Percentiles rank a stretch among this genome's conserved stretches.
phyloP scores from a whole-genome alignment of 2,888 invertebrate genomes.

The Caradrina clavipalpis region DNA sequence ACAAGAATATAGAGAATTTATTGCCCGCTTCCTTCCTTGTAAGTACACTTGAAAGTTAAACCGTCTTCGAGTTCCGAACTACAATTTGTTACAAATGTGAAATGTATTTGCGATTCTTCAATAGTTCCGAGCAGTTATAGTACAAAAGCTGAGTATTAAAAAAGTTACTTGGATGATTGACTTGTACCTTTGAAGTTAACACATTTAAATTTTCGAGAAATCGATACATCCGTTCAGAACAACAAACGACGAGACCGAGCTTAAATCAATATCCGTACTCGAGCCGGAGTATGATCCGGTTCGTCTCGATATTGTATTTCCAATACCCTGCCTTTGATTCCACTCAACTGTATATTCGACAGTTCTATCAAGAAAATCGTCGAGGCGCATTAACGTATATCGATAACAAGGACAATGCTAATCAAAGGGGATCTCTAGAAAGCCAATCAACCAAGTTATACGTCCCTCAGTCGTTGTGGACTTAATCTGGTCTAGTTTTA shows the following conservation, averaged over 20 bases:
- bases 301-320: slow-evolving; percentile 12
- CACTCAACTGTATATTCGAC: slow-evolving; percentile 37
- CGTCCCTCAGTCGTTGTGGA: slow-evolving; percentile 50
- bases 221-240: slow-evolving; percentile 11
- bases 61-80: slow-evolving; percentile 37
- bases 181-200: neutral
- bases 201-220: neutral
- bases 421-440: slow-evolving; percentile 57
- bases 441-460: slow-evolving; percentile 34
- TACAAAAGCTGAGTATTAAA: slow-evolving; percentile 22
- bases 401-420: slow-evolving; percentile 64
- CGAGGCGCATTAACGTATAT: slow-evolving; percentile 60
- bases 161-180: slow-evolving; percentile 11
- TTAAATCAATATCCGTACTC: slow-evolving; percentile 31
- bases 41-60: slow-evolving; percentile 48
- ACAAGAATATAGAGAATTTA: slow-evolving; percentile 59
- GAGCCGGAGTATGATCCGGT: slow-evolving; percentile 8
- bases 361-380: slow-evolving; percentile 62
- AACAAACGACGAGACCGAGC: slow-evolving; percentile 1
- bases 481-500: slow-evolving; percentile 56
- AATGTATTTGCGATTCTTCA: slow-evolving; percentile 41
- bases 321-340: slow-evolving; percentile 23
- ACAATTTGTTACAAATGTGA: slow-evolving; percentile 46
- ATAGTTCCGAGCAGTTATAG: slow-evolving; percentile 31
- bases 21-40: slow-evolving; percentile 54